Conservation (phyloP, 2,113 vertebrate species). For the Alligator sinensis region DNA sequence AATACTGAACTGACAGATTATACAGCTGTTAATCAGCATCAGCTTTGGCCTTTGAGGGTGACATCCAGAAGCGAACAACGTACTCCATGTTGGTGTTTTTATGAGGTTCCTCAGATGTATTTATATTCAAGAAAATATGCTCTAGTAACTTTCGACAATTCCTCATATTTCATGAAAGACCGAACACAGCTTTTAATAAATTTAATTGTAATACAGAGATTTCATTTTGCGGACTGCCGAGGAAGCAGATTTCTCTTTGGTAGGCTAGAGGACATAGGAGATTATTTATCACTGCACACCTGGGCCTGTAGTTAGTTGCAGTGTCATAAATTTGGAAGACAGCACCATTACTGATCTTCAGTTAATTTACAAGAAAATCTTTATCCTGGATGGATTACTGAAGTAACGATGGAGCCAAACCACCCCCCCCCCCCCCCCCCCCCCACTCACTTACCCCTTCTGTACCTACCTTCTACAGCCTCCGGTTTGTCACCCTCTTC, state of each 20-base stretch:
- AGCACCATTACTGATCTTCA: no score
- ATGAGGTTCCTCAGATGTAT: neutral
- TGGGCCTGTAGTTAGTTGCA: conserved; percentile 31
- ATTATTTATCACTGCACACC: neutral
- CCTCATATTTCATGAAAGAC: conserved; percentile 23
- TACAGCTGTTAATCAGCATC: conserved; percentile 54
- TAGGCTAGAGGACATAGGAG: neutral
- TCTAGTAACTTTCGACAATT: conserved; percentile 22
- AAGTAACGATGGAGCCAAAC: no score
- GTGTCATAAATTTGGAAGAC: conserved; percentile 55
- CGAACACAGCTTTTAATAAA: conserved; percentile 45
- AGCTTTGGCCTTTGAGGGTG: conserved; percentile 48
- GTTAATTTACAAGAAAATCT: no score
- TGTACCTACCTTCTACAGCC: no score
- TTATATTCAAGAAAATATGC: neutral
- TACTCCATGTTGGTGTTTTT: neutral
- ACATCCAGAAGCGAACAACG: conserved; percentile 47
- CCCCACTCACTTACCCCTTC: no score
- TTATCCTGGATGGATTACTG: no score
- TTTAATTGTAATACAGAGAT: conserved; percentile 53
- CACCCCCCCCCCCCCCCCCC: neutral
- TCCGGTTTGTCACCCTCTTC: no score
- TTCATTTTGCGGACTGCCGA: conserved; percentile 35
- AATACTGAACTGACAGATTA: conserved; percentile 53
- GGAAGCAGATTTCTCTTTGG: conserved; percentile 56